A percentile compares a stretch with the other conserved stretches of the same genome.
These are phyloP conservation scores for Hipparchia sbordonii DNA, from an alignment of 2,888 invertebrate species.

Conservation along the genomic window DNA sequence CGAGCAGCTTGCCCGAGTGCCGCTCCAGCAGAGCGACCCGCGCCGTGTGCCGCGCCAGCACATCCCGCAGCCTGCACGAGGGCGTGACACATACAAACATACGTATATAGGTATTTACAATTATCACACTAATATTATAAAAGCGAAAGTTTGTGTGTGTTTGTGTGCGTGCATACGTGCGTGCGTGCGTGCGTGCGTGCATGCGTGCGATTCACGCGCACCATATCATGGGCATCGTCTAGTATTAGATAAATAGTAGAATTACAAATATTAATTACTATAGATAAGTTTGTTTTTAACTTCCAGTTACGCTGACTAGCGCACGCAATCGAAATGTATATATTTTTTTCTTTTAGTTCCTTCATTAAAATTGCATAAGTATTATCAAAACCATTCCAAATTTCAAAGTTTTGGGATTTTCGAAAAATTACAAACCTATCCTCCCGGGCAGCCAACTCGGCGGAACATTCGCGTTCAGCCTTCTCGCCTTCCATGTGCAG, in stretches of 20 bases:
- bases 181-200: too few relatives aligned
- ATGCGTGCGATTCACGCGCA: too few relatives aligned
- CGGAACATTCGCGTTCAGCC: slow-evolving; percentile 65
- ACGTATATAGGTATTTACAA: not conserved
- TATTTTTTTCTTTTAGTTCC: too few relatives aligned
- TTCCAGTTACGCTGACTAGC: too few relatives aligned
- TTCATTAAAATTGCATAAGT: too few relatives aligned
- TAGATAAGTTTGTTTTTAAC: too few relatives aligned
- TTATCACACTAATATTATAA: not conserved
- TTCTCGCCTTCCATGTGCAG: slow-evolving; percentile 72
- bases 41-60: slow-evolving; percentile 65
- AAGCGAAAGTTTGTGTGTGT: not conserved
- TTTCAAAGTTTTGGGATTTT: too few relatives aligned
- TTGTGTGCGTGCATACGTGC: not conserved
- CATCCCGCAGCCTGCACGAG: slow-evolving; percentile 59
- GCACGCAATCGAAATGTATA: too few relatives aligned
- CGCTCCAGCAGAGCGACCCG: slow-evolving; percentile 69
- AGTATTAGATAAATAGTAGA: too few relatives aligned
- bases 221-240: too few relatives aligned
- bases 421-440: slow-evolving; percentile 52
- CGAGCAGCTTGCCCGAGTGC: slow-evolving; percentile 64
- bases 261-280: too few relatives aligned
- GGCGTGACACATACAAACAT: not conserved
- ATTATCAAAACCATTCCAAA: too few relatives aligned
- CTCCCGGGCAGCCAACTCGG: slow-evolving; percentile 63